Conservation (phyloP, 2,888 invertebrate genomes). For the Blera fallax region DNA sequence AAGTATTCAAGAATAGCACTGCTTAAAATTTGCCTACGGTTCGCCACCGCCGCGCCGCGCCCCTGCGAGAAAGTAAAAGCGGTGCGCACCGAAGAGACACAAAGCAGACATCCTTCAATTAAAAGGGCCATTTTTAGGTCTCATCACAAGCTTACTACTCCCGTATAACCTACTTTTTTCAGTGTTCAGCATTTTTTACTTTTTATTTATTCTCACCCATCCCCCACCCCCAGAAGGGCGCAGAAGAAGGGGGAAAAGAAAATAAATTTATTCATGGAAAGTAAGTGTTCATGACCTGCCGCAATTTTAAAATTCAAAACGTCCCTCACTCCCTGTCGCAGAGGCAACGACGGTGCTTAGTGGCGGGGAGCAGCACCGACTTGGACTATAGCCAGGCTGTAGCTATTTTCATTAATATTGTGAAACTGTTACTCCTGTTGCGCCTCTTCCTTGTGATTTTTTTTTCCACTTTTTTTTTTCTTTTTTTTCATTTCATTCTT, state of each 20-base stretch:
- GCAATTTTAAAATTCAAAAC: conserved; percentile 71
- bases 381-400: conserved; percentile 66
- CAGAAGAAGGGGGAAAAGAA: conserved; percentile 47
- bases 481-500: conserved; percentile 63
- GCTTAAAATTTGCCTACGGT: neutral
- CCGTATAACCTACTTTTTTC: conserved; percentile 59
- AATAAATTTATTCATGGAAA: conserved; percentile 72
- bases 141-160: conserved; percentile 33
- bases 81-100: conserved; percentile 5
- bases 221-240: neutral
- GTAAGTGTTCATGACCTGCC: conserved; percentile 73
- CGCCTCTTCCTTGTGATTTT: conserved; percentile 62
- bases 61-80: conserved; percentile 34
- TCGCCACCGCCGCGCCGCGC: neutral
- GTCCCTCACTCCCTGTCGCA: conserved; percentile 11
- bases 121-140: conserved; percentile 59
- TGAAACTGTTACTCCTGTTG: conserved; percentile 71
- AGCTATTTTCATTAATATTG: conserved; percentile 65
- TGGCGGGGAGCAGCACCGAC: conserved; percentile 32
- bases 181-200: conserved; percentile 25
- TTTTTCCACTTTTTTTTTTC: conserved; percentile 16
- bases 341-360: conserved; percentile 16
- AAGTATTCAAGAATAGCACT: neutral
- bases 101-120: conserved; percentile 65
- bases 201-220: conserved; percentile 18